Percentiles rank a stretch among this genome's conserved stretches.
Evolutionary conservation across 2,797 vertebrate genomes (phyloP).

Genomic region (Tarsius wallacei): DNA sequence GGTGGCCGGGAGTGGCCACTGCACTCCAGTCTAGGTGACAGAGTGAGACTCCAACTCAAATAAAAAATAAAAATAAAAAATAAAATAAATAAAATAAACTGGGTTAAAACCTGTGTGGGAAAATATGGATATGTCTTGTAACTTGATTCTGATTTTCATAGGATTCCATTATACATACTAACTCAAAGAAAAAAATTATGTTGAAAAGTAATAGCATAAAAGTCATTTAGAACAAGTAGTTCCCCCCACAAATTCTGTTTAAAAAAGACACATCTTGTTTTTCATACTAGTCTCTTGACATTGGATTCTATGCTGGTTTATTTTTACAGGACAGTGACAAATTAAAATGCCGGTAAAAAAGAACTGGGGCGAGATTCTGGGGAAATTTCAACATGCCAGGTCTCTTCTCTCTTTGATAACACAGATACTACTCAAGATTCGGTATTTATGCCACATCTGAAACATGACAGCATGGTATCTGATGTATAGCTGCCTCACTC

Average conservation of each 20-base stretch:
- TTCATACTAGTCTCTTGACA: background rate
- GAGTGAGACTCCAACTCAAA: no score
- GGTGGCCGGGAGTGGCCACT: no score
- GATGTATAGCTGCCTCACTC: background rate
- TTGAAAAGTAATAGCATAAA: background rate
- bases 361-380: background rate
- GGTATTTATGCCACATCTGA: background rate
- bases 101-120: background rate
- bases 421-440: background rate
- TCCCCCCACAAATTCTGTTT: slow-evolving; percentile 42
- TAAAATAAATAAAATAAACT: slow-evolving; percentile 59
- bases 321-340: background rate
- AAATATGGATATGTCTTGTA: background rate
- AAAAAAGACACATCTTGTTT: background rate
- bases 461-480: background rate
- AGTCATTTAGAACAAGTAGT: background rate
- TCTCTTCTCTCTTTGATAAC: slow-evolving; percentile 6
- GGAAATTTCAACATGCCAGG: background rate
- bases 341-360: background rate
- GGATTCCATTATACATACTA: background rate
- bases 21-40: no score
- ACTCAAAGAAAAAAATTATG: slow-evolving; percentile 38
- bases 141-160: slow-evolving; percentile 50
- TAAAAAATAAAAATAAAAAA: no score
- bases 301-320: background rate